Evolutionary conservation across 2,797 vertebrate genomes (phyloP), one percentile per base, ranked within the genome.

Genomic region (Botia almorhae): DNA sequence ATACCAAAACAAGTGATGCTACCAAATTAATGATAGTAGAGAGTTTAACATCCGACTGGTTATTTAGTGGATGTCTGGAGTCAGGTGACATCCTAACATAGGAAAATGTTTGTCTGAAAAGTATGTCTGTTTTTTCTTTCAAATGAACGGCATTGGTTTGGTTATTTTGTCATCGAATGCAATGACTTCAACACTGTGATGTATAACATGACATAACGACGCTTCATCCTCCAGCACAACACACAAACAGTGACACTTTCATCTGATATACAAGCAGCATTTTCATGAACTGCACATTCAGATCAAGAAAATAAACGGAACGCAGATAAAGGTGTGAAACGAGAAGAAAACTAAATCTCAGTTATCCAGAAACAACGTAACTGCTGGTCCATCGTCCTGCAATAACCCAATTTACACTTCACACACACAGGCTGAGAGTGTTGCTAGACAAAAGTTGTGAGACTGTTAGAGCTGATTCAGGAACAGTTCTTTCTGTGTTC

Each of bases 181-280:
- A 29, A 29, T 29, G 29, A 29, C 29, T 2, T 1, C 4, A 29
- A 29, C 29, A 4, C 50, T 17, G 50, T 53, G 0, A 53, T 53
- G 16, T 16, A 53, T 8, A 7, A 53, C 14, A 53, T n/a, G 17
- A 0, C 7, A 73, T 33, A 56, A 63, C 56, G 14, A 61, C 10
- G 2, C 23, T 51, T 46, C 61, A 64, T 60, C 74, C 56, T 19
- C 39, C 46, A 65, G 73, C 29, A 16, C 19, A 64, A 77, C 83
- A 36, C 8, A 8, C 13, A 63, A 33, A 16, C 26, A 13, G 13
- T 17, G 0, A 33, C 29, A 29, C 29, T 26, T 26, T 13, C 13
- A 17, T 6, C 14, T 26, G 23, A 26, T 26, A 21, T 56, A 10
- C 8, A 19, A 56, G 19, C 55, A 56, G 23, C 12, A 61, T 6